phyloP scores from a whole-genome alignment of 2,888 invertebrate species.

The Lochmaea crataegi region DNA sequence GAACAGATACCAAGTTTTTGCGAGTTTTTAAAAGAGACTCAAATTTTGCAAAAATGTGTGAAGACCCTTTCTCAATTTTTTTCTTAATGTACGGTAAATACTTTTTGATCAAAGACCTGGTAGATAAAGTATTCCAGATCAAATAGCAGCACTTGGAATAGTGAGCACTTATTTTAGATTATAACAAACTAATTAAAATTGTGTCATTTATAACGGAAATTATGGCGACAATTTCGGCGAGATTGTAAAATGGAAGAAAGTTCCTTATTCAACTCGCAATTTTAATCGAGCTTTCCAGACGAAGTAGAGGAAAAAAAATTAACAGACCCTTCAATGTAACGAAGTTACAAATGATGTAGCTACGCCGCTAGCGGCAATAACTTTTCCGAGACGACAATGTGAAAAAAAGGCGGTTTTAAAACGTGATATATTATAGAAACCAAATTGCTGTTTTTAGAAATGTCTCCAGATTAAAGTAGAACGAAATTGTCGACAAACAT shows the following conservation, averaged over 20 bases:
- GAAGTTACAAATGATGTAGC: slow-evolving; percentile 25
- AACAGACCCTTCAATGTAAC: slow-evolving; percentile 24
- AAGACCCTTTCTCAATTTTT: too few species aligned
- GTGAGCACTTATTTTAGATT: slow-evolving; percentile 19
- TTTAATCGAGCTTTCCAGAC: slow-evolving; percentile 23
- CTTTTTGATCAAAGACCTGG: too few species aligned
- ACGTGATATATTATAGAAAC: background rate
- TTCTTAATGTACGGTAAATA: too few species aligned
- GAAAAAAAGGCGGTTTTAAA: slow-evolving; percentile 10
- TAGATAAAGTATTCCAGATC: too few species aligned
- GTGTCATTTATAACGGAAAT: slow-evolving; percentile 19
- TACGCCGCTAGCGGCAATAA: slow-evolving; percentile 10
- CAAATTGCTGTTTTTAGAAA: slow-evolving; percentile 6
- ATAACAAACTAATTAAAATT: too few species aligned
- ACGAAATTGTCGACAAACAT: background rate
- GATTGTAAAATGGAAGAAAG: background rate
- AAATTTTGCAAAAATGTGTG: too few species aligned
- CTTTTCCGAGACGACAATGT: slow-evolving; percentile 14
- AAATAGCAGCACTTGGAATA: background rate
- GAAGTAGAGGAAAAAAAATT: slow-evolving; percentile 5
- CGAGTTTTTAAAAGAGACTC: too few species aligned
- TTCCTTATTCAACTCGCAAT: slow-evolving; percentile 13
- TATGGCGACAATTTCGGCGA: slow-evolving; percentile 12
- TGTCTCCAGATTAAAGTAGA: background rate
- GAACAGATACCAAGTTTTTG: too few species aligned